phyloP scores from a whole-genome alignment of 92 coral and sea anemone genomes.

The Palythoa heliodiscus region DNA sequence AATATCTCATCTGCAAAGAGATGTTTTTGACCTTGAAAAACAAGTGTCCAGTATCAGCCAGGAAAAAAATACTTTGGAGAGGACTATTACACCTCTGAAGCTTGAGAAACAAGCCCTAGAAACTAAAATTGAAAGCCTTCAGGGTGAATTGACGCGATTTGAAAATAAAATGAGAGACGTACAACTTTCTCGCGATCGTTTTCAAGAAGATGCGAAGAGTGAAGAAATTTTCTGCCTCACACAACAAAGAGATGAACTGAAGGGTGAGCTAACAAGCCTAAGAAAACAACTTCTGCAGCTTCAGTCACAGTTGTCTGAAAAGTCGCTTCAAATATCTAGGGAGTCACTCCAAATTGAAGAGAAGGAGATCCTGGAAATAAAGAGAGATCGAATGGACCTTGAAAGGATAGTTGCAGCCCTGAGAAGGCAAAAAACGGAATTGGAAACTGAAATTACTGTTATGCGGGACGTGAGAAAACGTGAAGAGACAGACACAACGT shows the following conservation, averaged over 20 bases:
- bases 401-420: constrained; percentile 74
- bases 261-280: constrained; percentile 45
- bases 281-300: constrained; percentile 53
- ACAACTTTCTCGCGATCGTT: constrained; percentile 41
- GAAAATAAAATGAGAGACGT: constrained; percentile 20
- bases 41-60: constrained; percentile 49
- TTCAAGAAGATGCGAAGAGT: constrained; percentile 49
- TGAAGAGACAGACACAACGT: constrained; percentile 70
- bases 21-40: constrained; percentile 64
- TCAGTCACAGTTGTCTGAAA: constrained; percentile 47
- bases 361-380: constrained; percentile 61
- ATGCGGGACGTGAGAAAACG: constrained; percentile 67
- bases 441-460: constrained; percentile 76
- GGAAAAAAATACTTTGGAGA: constrained; percentile 53
- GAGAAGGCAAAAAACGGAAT: constrained; percentile 77
- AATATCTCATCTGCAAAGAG: constrained; percentile 68
- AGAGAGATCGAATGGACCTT: constrained; percentile 73
- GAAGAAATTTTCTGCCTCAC: constrained; percentile 57
- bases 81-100: constrained; percentile 43
- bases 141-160: constrained; percentile 42
- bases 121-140: constrained; percentile 54
- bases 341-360: constrained; percentile 59
- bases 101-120: constrained; percentile 58
- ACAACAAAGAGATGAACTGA: constrained; percentile 69
- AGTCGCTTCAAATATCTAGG: constrained; percentile 53